Evolutionary conservation across 1,140 invertebrate species (phyloP).

Genomic region (Triops cancriformis): DNA sequence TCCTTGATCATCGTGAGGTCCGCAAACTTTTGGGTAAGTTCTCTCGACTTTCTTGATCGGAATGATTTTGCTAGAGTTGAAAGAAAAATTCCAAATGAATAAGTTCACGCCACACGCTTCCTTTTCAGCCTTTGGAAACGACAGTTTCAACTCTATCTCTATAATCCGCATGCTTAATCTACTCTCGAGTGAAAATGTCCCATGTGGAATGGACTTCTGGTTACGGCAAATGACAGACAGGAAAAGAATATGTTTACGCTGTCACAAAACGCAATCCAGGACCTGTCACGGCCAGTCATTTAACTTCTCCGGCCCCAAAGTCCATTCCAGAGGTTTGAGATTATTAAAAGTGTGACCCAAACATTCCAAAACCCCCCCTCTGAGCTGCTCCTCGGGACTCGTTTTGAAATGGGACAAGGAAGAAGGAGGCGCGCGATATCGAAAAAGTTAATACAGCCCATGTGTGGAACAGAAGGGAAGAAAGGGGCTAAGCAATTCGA

Average conservation of each 20-base stretch:
- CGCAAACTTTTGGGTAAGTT: conserved; percentile 21
- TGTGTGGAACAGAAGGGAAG: not conserved
- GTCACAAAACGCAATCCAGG: conserved; percentile 3
- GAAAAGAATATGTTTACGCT: not conserved
- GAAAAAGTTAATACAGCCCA: not conserved
- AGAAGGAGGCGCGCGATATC: not conserved
- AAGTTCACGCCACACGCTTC: no score
- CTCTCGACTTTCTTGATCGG: not conserved
- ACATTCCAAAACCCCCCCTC: not conserved
- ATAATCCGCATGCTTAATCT: not conserved
- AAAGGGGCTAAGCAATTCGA: not conserved
- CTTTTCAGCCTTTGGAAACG: not conserved
- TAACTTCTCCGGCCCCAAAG: not conserved
- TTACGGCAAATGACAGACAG: not conserved
- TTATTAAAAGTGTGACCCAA: conserved; percentile 2
- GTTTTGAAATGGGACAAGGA: not conserved
- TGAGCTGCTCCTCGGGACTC: not conserved
- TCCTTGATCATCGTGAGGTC: conserved; percentile 21
- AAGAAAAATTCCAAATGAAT: no score
- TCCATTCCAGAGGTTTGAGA: not conserved
- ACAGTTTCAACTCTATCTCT: no score
- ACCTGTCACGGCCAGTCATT: not conserved
- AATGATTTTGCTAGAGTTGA: no score
- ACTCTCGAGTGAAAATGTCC: not conserved
- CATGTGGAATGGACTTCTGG: not conserved